Conservation (phyloP, 2,797 vertebrate species). For the Bufotes viridis region DNA sequence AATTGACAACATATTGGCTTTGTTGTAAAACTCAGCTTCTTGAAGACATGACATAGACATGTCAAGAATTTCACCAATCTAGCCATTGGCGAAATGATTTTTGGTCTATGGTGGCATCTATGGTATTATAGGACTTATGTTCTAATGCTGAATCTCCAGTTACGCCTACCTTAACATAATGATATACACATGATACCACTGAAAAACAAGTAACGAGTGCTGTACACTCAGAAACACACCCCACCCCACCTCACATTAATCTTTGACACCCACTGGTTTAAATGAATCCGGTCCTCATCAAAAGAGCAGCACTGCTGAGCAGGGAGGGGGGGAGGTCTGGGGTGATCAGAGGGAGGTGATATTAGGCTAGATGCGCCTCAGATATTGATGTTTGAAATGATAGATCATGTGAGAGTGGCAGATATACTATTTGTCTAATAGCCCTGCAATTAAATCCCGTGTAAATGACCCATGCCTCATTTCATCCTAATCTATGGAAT, state of each 20-base stretch:
- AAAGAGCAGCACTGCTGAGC: slow-evolving; percentile 64
- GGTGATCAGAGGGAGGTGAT: slow-evolving; percentile 75
- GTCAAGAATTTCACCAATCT: neutral
- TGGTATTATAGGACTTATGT: neutral
- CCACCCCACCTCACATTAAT: slow-evolving; percentile 58
- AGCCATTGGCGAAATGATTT: neutral
- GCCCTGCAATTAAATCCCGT: slow-evolving; percentile 99
- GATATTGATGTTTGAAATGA: slow-evolving; percentile 94
- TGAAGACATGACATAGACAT: neutral
- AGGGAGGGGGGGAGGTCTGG: slow-evolving; percentile 67
- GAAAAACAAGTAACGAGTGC: neutral
- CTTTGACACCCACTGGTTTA: slow-evolving; percentile 70
- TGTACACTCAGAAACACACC: slow-evolving; percentile 34
- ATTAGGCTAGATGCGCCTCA: slow-evolving; percentile 74
- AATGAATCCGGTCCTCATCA: slow-evolving; percentile 81
- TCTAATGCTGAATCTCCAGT: neutral
- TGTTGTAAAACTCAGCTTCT: neutral
- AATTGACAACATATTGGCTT: neutral
- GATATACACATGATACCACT: neutral
- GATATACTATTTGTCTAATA: slow-evolving; percentile 99
- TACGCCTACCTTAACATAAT: neutral
- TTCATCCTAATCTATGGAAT: slow-evolving; percentile 99
- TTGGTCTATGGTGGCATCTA: neutral
- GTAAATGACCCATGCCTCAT: slow-evolving; percentile 99
- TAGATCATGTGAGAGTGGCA: slow-evolving; percentile 93